These are phyloP conservation scores for Heptranchias perlo DNA, from an alignment of 2,113 vertebrate genomes.

Conservation along the genomic window DNA sequence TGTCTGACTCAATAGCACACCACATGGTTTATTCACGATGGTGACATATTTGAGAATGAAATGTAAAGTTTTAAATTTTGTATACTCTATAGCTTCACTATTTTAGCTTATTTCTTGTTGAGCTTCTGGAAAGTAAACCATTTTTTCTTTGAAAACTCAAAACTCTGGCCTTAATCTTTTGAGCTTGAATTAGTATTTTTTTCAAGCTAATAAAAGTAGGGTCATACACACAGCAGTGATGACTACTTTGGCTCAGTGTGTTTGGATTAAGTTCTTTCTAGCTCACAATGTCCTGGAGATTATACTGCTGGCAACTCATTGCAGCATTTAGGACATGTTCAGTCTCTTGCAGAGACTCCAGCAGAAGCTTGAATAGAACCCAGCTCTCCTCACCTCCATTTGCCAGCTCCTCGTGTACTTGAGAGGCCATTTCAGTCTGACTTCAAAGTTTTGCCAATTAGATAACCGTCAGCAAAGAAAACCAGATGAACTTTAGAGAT, in stretches of 20 bases:
- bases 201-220: background rate
- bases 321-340: background rate
- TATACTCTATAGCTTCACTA: background rate
- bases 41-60: background rate
- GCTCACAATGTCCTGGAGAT: background rate
- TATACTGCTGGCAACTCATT: background rate
- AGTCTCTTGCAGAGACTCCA: background rate
- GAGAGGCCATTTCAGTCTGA: background rate
- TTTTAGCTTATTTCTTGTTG: background rate
- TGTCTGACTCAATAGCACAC: background rate
- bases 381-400: background rate
- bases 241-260: background rate
- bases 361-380: background rate
- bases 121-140: background rate
- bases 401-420: background rate
- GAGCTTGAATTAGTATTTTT: background rate
- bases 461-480: background rate
- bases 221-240: background rate
- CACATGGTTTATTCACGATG: background rate
- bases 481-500: background rate
- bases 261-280: background rate
- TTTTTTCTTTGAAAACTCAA: background rate
- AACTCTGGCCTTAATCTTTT: background rate
- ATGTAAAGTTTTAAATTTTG: background rate
- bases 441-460: background rate